Conservation (phyloP, 2,888 invertebrate species). For the Tachina grossa region DNA sequence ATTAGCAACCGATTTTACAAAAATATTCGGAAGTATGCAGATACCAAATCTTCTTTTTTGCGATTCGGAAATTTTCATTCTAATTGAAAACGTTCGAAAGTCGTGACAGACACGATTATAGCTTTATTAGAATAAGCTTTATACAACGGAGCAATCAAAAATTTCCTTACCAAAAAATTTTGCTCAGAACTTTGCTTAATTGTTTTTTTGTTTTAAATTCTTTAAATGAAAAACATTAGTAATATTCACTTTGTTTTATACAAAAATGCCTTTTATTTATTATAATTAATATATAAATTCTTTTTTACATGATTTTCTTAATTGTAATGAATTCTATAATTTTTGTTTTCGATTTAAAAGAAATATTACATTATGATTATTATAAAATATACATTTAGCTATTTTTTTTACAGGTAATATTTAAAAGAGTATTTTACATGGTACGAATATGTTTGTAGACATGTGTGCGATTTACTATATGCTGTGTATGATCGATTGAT, state of each 20-base stretch:
- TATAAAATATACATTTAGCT: constrained; percentile 63
- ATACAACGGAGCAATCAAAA: too few species aligned
- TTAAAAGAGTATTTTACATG: constrained; percentile 63
- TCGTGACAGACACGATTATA: too few species aligned
- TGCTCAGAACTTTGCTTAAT: too few species aligned
- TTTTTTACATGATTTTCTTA: constrained; percentile 70
- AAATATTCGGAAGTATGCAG: too few species aligned
- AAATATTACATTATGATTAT: constrained; percentile 67
- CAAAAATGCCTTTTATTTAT: constrained; percentile 81
- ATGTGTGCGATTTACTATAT: constrained; percentile 64
- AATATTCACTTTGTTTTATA: constrained; percentile 80
- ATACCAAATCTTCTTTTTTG: too few species aligned
- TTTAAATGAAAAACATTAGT: background rate
- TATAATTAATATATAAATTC: constrained; percentile 76
- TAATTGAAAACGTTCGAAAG: too few species aligned
- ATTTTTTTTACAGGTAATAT: constrained; percentile 36
- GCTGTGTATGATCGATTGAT: background rate
- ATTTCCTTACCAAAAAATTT: too few species aligned
- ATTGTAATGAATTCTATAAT: constrained; percentile 61
- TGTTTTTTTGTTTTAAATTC: too few species aligned
- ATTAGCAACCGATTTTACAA: too few species aligned
- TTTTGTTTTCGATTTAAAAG: constrained; percentile 26
- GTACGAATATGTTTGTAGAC: constrained; percentile 35
- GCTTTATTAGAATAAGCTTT: too few species aligned
- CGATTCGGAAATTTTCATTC: too few species aligned